These are phyloP conservation scores for Choristoneura fumiferana DNA, from an alignment of 1,140 invertebrate genomes.

Conservation along the genomic window DNA sequence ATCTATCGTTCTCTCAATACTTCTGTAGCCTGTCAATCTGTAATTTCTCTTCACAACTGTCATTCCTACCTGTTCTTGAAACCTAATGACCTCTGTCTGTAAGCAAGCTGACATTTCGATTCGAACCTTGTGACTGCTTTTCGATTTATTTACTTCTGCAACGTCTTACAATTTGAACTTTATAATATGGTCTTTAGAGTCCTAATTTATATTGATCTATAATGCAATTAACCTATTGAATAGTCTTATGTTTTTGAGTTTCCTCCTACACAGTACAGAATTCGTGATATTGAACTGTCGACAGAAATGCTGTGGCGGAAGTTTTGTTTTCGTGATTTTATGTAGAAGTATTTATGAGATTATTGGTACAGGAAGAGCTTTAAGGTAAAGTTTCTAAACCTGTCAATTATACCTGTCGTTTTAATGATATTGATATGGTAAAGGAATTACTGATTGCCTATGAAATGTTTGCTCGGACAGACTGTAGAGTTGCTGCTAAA, in stretches of 20 bases:
- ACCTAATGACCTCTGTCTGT: neutral
- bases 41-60: neutral
- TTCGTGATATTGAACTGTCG: no score
- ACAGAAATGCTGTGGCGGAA: no score
- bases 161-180: neutral
- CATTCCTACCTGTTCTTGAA: constrained; percentile 6
- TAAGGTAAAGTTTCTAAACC: neutral
- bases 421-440: no score
- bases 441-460: no score
- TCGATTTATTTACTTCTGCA: neutral
- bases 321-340: no score
- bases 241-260: neutral
- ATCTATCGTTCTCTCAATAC: neutral
- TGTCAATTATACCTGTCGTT: no score
- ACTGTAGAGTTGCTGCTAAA: no score
- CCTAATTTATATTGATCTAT: neutral
- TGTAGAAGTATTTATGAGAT: no score
- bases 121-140: constrained; percentile 7
- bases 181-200: neutral
- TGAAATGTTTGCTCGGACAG: no score
- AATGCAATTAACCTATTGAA: neutral
- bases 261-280: neutral
- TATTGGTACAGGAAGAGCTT: neutral
- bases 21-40: neutral
- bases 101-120: neutral